phyloP scores from a whole-genome alignment of 2,888 invertebrate species.

The Hofmannophila pseudospretella region DNA sequence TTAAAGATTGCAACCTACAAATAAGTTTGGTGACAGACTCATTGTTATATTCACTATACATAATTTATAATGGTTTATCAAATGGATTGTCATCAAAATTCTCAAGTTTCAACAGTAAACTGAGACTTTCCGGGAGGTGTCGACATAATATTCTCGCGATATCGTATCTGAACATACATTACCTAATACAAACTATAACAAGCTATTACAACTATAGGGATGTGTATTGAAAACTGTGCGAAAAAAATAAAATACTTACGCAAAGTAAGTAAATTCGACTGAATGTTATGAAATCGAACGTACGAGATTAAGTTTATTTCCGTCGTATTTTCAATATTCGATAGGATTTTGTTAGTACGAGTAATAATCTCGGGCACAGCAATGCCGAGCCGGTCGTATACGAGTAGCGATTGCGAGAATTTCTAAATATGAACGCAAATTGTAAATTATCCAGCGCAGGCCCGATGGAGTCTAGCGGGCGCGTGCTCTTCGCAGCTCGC shows the following conservation, averaged over 20 bases:
- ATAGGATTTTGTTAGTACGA: constrained; percentile 6
- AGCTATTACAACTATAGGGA: no score
- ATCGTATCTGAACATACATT: no score
- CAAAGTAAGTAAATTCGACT: constrained; percentile 5
- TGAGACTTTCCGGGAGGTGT: constrained; percentile 30
- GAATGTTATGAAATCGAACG: constrained; percentile 1
- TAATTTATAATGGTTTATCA: no score
- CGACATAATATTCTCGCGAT: no score
- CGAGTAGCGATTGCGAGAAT: constrained; percentile 23
- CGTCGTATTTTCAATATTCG: constrained; percentile 2
- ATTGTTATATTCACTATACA: no score
- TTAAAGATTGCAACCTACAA: no score
- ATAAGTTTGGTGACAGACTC: no score
- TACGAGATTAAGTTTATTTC: constrained; percentile 1
- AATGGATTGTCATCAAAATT: constrained; percentile 28
- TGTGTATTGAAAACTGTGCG: background rate
- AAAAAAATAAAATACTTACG: no score
- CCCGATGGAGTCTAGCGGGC: constrained; percentile 32
- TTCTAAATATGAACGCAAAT: constrained; percentile 52
- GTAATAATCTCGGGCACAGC: constrained; percentile 14
- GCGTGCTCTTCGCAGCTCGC: constrained; percentile 53
- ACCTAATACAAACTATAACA: no score
- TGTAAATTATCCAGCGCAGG: constrained; percentile 51
- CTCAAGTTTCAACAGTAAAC: constrained; percentile 33
- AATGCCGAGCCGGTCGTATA: constrained; percentile 6